phyloP scores from a whole-genome alignment of 2,113 vertebrate genomes.

The Dolichallabes microphthalmus region DNA sequence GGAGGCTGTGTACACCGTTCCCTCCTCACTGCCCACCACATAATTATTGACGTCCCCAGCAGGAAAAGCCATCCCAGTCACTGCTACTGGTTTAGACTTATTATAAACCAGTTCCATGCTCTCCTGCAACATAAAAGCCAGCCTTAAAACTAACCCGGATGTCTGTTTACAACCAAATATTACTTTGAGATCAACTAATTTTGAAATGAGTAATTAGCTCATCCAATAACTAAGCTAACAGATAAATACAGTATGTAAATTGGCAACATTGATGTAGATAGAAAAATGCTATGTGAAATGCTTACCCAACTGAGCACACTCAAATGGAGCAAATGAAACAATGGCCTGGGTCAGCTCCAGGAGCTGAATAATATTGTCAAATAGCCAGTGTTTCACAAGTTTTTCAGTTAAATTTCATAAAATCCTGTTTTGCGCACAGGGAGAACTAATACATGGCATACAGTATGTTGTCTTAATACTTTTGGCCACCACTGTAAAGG shows the following conservation, averaged over 20 bases:
- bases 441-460: too few species aligned
- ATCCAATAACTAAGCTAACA: not conserved
- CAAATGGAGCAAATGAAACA: not conserved
- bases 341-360: too few species aligned
- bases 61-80: conserved; percentile 96
- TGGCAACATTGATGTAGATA: not conserved
- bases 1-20: conserved; percentile 93
- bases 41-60: conserved; percentile 97
- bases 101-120: conserved; percentile 98
- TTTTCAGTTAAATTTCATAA: too few species aligned
- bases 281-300: not conserved
- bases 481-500: too few species aligned
- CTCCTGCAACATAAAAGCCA: conserved; percentile 74
- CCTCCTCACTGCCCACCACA: conserved; percentile 95
- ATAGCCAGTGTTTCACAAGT: too few species aligned
- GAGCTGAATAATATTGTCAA: too few species aligned
- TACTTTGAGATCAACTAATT: not conserved
- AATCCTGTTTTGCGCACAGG: too few species aligned
- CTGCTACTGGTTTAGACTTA: conserved; percentile 94
- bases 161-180: not conserved
- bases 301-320: not conserved
- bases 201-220: not conserved
- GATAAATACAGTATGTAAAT: not conserved
- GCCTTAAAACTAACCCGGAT: not conserved
- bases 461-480: too few species aligned